Base-by-base conservation (phyloP, 2,113 vertebrate species). In the Circaetus gallicus region DNA sequence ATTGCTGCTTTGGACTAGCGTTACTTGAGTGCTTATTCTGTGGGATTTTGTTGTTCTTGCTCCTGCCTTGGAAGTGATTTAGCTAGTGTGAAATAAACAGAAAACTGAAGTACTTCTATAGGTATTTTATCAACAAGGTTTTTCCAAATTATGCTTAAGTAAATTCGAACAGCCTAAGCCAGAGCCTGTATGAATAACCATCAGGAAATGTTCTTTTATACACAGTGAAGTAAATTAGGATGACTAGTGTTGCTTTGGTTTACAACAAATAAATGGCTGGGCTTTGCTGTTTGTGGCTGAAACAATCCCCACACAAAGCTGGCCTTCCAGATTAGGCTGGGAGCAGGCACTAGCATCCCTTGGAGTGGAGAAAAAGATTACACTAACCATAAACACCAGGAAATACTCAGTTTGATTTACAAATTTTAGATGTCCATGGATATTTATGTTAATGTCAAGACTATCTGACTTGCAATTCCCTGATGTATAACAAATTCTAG, bases 401-500 rank as follows among this genome's bases (percentile, higher is more conserved):
- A 96, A 91, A 91, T 47, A 22, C 7, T 65, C 28, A 14, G 34
- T 80, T 78, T 76, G 26, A 81, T 91, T 88, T 91, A 69, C 58
- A 69, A 62, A 86, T 74, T 77, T 86, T 77, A 86, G 40, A 38
- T 76, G 50, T 28, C 38, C 32, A 15, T 70, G 61, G 43, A 76
- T 94, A 76, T 94, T 96, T 91, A 61, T 65, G 66, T 86, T 89
- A 86, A 85, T 74, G 32, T 82, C 63, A 95, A 53, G 65, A 84
- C 52, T 87, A 72, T 81, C 53, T 93, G 82, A 71, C 69, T 92
- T 92, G 70, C 55, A 90, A 84, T 87, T 96, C 95, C 78, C 56
- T 94, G 59, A 69, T 86, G 65, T 87, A 82, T 82, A 91, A 87
- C 61, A 90, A 96, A 89, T 89, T 90, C 86, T 83, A 66, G 40